These are phyloP conservation scores for Panthera uncia DNA, from an alignment of 2,113 vertebrate species.

Conservation along the genomic window DNA sequence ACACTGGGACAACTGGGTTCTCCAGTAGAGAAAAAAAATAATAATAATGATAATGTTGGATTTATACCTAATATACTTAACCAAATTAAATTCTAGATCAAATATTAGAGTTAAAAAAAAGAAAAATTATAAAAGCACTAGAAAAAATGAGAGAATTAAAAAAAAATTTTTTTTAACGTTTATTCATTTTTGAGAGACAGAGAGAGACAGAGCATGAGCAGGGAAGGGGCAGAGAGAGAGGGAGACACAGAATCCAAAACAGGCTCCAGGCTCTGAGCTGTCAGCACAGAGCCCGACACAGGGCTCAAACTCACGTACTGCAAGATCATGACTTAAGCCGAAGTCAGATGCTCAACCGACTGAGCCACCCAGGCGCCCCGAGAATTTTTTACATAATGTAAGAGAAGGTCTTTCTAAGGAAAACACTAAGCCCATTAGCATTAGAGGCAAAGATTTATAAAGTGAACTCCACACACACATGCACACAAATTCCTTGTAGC, in stretches of 20 bases:
- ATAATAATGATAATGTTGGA: not conserved
- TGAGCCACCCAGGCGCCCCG: no score
- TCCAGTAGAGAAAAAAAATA: not conserved
- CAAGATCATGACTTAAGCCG: no score
- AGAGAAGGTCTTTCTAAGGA: not conserved
- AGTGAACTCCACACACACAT: not conserved
- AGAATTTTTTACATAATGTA: not conserved
- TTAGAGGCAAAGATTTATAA: not conserved
- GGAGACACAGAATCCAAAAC: no score
- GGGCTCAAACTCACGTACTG: no score
- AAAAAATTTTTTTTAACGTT: no score
- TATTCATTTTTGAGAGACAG: no score
- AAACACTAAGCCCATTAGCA: not conserved
- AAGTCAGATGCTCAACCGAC: no score
- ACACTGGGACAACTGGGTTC: not conserved
- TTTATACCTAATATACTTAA: not conserved
- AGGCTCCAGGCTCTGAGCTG: no score
- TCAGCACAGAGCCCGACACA: no score
- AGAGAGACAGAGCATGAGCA: no score
- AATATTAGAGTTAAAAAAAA: not conserved
- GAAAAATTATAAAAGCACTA: not conserved
- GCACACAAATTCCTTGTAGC: not conserved
- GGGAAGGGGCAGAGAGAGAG: no score
- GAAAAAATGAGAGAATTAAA: not conserved
- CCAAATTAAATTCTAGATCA: not conserved